Percentiles rank a stretch among this genome's conserved stretches.
These are phyloP conservation scores for Percopsis transmontana DNA, from an alignment of 2,113 vertebrate genomes.

Conservation along the genomic window DNA sequence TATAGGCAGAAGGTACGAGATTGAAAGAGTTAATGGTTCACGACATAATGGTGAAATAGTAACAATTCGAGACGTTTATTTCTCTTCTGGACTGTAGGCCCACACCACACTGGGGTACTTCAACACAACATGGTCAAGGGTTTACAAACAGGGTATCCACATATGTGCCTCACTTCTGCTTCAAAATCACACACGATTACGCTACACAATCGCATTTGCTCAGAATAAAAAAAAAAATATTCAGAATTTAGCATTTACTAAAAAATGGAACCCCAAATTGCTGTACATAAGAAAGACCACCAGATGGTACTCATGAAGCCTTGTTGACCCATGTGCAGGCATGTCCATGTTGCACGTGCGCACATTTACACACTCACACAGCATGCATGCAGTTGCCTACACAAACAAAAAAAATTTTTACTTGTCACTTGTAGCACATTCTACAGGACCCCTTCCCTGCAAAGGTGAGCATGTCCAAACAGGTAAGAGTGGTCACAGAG, in stretches of 20 bases:
- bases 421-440: conserved; percentile 19
- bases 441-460: conserved; percentile 46
- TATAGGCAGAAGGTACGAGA: conserved; percentile 26
- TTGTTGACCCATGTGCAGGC: no score
- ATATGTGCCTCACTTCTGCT: no score
- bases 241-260: no score
- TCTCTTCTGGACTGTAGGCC: conserved; percentile 11
- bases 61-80: conserved; percentile 48
- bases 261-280: conserved; percentile 1
- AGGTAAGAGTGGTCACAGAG: conserved; percentile 86
- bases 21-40: conserved; percentile 64
- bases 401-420: conserved; percentile 14
- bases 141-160: not conserved
- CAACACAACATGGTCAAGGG: not conserved
- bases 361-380: not conserved
- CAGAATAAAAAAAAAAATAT: no score
- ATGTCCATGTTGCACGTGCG: no score
- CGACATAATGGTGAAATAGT: conserved; percentile 45
- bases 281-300: conserved; percentile 7
- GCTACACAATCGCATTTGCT: no score
- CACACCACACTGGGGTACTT: not conserved
- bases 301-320: not conserved
- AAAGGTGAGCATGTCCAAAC: conserved; percentile 83
- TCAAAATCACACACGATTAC: no score
- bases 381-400: not conserved